Conservation (phyloP, 2,113 vertebrate species). For the Holacanthus passer region DNA sequence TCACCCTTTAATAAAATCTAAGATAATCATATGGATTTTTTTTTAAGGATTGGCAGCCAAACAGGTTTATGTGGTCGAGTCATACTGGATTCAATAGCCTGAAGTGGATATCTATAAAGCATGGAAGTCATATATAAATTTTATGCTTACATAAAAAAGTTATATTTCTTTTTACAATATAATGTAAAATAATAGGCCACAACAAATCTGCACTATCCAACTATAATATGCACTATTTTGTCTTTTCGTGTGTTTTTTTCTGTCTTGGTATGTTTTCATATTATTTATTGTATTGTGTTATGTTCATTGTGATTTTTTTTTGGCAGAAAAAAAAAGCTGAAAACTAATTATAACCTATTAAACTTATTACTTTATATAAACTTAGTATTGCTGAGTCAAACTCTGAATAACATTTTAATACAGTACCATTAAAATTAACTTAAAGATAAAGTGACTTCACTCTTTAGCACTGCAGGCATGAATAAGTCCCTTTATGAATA, state of each 20-base stretch:
- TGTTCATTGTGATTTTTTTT: background rate
- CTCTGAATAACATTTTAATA: no score
- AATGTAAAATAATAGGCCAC: background rate
- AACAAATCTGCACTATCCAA: background rate
- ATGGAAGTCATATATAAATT: no score
- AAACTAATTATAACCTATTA: no score
- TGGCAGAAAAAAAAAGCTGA: no score
- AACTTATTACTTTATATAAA: no score
- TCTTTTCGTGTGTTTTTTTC: background rate
- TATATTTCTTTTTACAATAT: no score
- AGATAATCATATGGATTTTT: conserved; percentile 16
- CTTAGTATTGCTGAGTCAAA: no score
- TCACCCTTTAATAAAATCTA: conserved; percentile 9
- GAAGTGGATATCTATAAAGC: background rate
- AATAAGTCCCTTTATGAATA: background rate
- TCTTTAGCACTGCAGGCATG: background rate
- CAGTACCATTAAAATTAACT: background rate
- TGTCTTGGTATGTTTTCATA: background rate
- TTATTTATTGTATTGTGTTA: background rate
- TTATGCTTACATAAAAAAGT: background rate
- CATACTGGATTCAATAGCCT: background rate
- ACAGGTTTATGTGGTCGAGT: background rate
- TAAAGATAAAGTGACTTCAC: background rate
- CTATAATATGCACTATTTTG: background rate
- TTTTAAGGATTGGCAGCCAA: background rate